Evolutionary conservation across 2,113 vertebrate genomes (phyloP).

Genomic region (Gymnorhina tibicen): DNA sequence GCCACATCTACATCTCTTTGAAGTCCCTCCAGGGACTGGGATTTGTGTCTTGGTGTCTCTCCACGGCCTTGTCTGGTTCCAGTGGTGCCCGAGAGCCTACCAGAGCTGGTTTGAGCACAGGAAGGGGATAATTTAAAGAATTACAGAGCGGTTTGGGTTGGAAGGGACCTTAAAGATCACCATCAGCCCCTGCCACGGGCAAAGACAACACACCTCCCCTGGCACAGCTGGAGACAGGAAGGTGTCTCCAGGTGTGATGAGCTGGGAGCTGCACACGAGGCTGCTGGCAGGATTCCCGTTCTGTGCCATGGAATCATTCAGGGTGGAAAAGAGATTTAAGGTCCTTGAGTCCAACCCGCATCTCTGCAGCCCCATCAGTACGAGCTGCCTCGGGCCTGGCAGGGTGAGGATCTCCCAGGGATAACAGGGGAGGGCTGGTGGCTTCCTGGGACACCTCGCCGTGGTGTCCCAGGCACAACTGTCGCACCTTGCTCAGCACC

Average conservation of each 20-base stretch:
- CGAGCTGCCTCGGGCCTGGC: not conserved
- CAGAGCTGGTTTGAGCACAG: rapidly evolving
- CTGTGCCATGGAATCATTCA: not conserved
- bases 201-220: not conserved
- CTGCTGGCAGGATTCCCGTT: not conserved
- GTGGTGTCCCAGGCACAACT: rapidly evolving
- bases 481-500: not conserved
- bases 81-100: not conserved
- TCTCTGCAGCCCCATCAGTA: not conserved
- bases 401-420: not conserved
- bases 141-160: not conserved
- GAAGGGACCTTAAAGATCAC: not conserved
- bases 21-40: not conserved
- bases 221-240: not conserved
- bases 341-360: not conserved
- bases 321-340: not conserved
- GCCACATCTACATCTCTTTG: not conserved
- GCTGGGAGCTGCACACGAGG: not conserved
- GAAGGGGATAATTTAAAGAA: not conserved
- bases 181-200: not conserved
- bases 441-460: not conserved
- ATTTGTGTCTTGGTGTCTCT: not conserved
- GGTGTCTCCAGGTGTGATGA: not conserved
- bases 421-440: not conserved
- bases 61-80: not conserved